Percentiles rank a stretch among this genome's conserved stretches.
Evolutionary conservation across 2,113 vertebrate genomes (phyloP).

Genomic region (Notothenia coriiceps): DNA sequence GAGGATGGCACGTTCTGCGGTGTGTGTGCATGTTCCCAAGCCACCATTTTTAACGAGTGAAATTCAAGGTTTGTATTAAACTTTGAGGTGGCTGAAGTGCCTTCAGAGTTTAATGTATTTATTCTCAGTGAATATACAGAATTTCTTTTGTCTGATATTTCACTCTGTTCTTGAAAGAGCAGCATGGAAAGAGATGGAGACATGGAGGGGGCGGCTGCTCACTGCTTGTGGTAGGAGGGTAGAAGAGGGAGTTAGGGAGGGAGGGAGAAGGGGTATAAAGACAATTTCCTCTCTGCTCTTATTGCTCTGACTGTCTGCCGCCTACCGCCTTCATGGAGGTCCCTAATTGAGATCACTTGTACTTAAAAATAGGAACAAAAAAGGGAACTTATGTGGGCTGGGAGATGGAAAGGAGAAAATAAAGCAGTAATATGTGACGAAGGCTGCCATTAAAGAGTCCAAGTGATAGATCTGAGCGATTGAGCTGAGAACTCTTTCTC

Average conservation of each 20-base stretch:
- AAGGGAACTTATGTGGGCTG: constrained; percentile 85
- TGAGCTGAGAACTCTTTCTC: constrained; percentile 62
- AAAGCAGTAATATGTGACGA: constrained; percentile 81
- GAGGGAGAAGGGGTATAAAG: constrained; percentile 77
- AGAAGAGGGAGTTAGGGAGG: constrained; percentile 45
- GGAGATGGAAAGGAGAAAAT: constrained; percentile 81
- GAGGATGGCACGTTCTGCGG: constrained; percentile 70
- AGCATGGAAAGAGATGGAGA: constrained; percentile 70
- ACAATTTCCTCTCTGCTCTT: constrained; percentile 87
- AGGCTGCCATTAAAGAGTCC: constrained; percentile 81
- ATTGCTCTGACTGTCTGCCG: constrained; percentile 87
- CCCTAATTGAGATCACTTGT: constrained; percentile 91
- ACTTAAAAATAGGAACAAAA: constrained; percentile 87
- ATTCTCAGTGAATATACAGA: constrained; percentile 30
- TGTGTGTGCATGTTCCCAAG: constrained; percentile 19
- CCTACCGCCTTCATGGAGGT: constrained; percentile 88
- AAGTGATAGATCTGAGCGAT: constrained; percentile 73
- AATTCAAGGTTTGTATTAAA: constrained; percentile 32
- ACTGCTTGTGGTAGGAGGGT: constrained; percentile 74
- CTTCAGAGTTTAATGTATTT: constrained; percentile 23
- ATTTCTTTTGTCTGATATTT: constrained; percentile 52
- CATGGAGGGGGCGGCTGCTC: constrained; percentile 69
- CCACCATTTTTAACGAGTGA: constrained; percentile 20
- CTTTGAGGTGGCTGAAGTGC: constrained; percentile 14
- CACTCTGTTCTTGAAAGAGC: constrained; percentile 42